Evolutionary conservation across 2,797 vertebrate genomes (phyloP).

Genomic region (Amblyopsis hoosieri): DNA sequence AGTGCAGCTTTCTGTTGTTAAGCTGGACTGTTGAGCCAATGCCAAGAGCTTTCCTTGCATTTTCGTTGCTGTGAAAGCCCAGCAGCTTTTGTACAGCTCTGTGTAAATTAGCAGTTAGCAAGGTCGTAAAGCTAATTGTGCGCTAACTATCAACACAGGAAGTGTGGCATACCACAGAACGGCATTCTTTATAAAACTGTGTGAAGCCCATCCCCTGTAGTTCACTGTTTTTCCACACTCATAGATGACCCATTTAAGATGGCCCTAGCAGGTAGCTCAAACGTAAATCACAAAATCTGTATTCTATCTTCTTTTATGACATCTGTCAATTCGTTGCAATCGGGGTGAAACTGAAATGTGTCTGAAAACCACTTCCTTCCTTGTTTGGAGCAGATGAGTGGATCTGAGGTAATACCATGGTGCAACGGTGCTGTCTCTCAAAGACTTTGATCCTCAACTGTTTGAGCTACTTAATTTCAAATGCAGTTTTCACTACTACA

Average conservation of each 20-base stretch:
- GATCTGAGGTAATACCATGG: conserved; percentile 25
- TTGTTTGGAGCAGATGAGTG: conserved; percentile 19
- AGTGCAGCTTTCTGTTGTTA: conserved; percentile 42
- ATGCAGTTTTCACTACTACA: conserved; percentile 30
- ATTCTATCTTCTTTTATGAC: not conserved
- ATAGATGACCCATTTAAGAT: not conserved
- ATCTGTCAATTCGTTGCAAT: conserved; percentile 13
- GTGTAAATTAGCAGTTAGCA: conserved; percentile 25
- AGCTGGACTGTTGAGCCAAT: conserved; percentile 36
- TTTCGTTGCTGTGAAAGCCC: conserved; percentile 26
- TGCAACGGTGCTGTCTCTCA: conserved; percentile 20
- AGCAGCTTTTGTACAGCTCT: conserved; percentile 18
- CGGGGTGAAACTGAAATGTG: conserved; percentile 26
- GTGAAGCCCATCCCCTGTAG: too few relatives aligned
- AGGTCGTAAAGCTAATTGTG: conserved; percentile 18
- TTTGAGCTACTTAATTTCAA: conserved; percentile 22
- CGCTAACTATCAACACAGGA: conserved; percentile 35
- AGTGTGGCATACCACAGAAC: conserved; percentile 7
- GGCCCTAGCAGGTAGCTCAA: conserved; percentile 22
- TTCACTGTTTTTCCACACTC: too few relatives aligned
- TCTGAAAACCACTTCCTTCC: conserved; percentile 76
- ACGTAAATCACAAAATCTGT: not conserved
- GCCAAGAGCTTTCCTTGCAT: conserved; percentile 33
- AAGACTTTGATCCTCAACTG: conserved; percentile 11
- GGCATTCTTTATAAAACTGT: too few relatives aligned